A percentile compares a stretch with the other conserved stretches of the same genome.
phyloP scores from a whole-genome alignment of 2,797 vertebrate species.

The Morelia viridis region DNA sequence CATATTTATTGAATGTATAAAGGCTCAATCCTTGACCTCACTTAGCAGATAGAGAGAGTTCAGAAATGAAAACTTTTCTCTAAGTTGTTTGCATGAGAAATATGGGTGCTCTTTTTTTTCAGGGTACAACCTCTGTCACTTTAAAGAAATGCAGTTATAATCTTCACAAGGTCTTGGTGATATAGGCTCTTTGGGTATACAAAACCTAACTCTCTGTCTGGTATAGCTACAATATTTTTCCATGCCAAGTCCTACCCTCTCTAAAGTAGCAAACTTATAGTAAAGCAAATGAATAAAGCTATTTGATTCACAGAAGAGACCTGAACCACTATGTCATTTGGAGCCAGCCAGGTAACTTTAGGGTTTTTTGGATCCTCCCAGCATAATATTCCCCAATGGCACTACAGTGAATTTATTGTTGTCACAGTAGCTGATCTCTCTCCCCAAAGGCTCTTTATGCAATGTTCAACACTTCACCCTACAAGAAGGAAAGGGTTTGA shows the following conservation, averaged over 20 bases:
- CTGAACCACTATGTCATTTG: neutral
- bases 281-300: neutral
- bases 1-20: slow-evolving; percentile 25
- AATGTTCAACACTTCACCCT: neutral
- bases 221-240: slow-evolving; percentile 28
- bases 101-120: rapidly evolving
- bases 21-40: slow-evolving; percentile 61
- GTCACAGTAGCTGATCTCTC: neutral
- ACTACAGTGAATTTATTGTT: neutral
- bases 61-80: slow-evolving; percentile 5
- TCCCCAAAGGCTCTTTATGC: neutral
- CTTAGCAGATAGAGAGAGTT: slow-evolving; percentile 26
- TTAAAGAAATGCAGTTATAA: slow-evolving; percentile 50
- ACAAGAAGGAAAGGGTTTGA: neutral
- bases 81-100: neutral
- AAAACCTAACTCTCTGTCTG: slow-evolving; percentile 35
- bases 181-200: neutral
- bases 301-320: neutral
- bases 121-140: slow-evolving; percentile 21
- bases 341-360: neutral
- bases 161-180: slow-evolving; percentile 54
- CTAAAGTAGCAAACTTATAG: neutral
- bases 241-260: neutral
- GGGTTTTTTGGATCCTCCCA: slow-evolving; percentile 1
- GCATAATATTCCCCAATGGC: neutral